phyloP scores from a whole-genome alignment of 1,140 invertebrate genomes.

The Tetragnatha versicolor region DNA sequence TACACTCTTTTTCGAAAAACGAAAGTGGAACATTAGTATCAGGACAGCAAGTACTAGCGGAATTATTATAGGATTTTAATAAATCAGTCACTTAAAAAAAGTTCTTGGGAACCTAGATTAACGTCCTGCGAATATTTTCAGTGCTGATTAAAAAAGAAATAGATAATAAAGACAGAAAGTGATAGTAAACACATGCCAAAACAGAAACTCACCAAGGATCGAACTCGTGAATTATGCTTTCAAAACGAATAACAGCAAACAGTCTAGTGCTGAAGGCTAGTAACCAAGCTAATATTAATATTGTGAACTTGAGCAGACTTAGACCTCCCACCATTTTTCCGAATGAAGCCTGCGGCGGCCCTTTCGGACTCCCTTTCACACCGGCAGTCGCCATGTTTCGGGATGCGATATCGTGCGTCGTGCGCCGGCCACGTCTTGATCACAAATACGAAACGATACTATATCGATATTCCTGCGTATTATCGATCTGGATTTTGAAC shows the following conservation, averaged over 20 bases:
- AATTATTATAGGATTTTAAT: background rate
- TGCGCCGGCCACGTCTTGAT: conserved; percentile 49
- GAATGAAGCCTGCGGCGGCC: conserved; percentile 30
- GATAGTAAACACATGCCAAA: conserved; percentile 13
- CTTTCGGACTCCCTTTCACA: conserved; percentile 10
- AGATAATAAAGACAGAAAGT: background rate
- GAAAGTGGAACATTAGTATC: too few species aligned
- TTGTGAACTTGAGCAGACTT: conserved; percentile 72
- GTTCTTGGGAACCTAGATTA: too few species aligned
- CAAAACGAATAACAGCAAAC: conserved; percentile 98
- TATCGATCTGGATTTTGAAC: too few species aligned
- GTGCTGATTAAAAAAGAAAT: too few species aligned
- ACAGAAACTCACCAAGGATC: conserved; percentile 90
- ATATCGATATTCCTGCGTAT: too few species aligned
- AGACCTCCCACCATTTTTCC: conserved; percentile 36
- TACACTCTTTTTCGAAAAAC: too few species aligned
- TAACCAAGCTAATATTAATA: conserved; percentile 93
- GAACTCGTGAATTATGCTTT: conserved; percentile 99
- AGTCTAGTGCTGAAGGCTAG: conserved; percentile 96
- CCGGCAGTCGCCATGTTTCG: conserved; percentile 51
- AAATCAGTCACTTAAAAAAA: too few species aligned
- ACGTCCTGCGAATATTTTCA: too few species aligned
- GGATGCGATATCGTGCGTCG: background rate
- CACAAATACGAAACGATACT: conserved; percentile 16
- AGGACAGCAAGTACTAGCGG: background rate